phyloP scores from a whole-genome alignment of 2,797 vertebrate species.

The Chloroceryle amazona region DNA sequence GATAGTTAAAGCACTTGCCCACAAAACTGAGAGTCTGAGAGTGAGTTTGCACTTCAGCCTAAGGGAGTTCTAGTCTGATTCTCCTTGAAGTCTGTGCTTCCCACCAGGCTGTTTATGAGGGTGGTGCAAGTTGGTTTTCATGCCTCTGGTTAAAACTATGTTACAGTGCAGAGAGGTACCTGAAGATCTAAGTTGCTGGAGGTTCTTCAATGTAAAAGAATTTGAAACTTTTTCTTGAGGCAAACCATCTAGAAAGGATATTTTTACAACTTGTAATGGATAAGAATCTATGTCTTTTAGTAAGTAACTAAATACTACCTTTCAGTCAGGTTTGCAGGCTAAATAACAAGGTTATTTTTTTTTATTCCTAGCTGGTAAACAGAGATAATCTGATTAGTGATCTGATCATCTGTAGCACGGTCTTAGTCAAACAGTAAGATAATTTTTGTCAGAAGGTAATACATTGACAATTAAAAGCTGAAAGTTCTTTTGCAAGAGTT shows the following conservation, averaged over 20 bases:
- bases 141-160: neutral
- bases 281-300: neutral
- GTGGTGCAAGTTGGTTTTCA: neutral
- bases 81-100: neutral
- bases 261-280: neutral
- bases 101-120: neutral
- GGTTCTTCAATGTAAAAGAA: neutral
- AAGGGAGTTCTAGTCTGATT: neutral
- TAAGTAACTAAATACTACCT: neutral
- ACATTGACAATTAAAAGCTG: neutral
- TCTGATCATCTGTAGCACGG: neutral
- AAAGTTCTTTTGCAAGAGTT: neutral
- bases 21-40: neutral
- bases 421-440: neutral
- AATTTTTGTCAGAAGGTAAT: neutral
- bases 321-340: neutral
- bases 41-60: neutral
- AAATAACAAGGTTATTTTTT: neutral
- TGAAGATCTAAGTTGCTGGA: neutral
- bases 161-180: neutral
- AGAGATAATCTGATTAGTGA: neutral
- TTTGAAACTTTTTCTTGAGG: neutral
- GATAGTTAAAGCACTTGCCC: neutral
- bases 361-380: neutral
- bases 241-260: neutral